Evolutionary conservation across 2,888 invertebrate genomes (phyloP).

Genomic region (Pollenia labialis): DNA sequence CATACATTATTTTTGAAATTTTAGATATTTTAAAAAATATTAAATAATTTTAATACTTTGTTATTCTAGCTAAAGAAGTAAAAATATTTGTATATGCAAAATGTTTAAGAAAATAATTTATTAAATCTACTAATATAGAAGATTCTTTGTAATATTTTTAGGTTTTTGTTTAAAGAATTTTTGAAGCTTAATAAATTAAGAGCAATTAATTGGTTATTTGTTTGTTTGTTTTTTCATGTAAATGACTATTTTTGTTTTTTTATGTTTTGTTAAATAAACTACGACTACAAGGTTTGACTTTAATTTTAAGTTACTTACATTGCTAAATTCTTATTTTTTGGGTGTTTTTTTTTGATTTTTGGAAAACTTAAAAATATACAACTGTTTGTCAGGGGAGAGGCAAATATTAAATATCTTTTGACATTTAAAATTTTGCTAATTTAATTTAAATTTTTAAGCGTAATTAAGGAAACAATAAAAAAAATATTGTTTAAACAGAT

Average conservation of each 20-base stretch:
- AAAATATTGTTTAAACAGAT: conserved; percentile 5
- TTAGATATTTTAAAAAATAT: conserved; percentile 28
- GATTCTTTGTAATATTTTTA: conserved; percentile 43
- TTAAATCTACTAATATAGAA: conserved; percentile 72
- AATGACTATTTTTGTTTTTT: conserved; percentile 51
- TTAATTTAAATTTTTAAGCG: conserved; percentile 45
- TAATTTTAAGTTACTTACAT: conserved; percentile 46
- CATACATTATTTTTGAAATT: background rate
- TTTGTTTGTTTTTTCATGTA: conserved; percentile 17
- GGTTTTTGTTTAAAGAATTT: conserved; percentile 8
- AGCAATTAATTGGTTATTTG: conserved; percentile 27
- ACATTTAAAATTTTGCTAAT: conserved; percentile 1
- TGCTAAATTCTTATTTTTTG: conserved; percentile 7
- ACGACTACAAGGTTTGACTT: conserved; percentile 40
- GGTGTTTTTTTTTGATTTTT: background rate
- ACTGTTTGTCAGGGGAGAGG: background rate
- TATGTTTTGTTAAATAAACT: conserved; percentile 34
- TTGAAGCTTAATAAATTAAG: conserved; percentile 54
- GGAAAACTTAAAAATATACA: conserved; percentile 10
- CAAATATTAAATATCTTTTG: no score
- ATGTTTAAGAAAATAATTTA: conserved; percentile 24
- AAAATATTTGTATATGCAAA: conserved; percentile 21
- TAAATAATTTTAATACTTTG: conserved; percentile 66
- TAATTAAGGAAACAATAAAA: conserved; percentile 24
- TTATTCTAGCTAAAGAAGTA: conserved; percentile 65